Evolutionary conservation across 2,888 invertebrate genomes (phyloP).

Genomic region (Nasonia oneida): DNA sequence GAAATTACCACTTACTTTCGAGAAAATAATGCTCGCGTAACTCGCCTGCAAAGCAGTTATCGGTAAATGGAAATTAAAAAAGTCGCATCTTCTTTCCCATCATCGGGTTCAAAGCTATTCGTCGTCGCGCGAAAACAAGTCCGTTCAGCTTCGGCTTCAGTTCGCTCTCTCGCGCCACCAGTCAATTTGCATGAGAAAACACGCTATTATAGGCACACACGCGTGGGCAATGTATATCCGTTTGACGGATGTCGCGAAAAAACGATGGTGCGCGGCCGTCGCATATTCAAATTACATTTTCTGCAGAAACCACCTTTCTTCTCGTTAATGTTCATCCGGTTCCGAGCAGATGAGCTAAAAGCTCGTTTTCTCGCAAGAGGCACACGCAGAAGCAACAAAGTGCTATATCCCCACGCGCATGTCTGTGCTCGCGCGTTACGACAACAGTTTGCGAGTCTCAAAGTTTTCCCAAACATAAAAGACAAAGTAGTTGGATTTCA

Average conservation of each 20-base stretch:
- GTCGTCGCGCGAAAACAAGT: slow-evolving; percentile 50
- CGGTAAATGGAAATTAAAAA: slow-evolving; percentile 45
- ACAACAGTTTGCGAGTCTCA: slow-evolving; percentile 47
- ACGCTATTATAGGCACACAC: slow-evolving; percentile 28
- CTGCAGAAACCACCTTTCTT: slow-evolving; percentile 50
- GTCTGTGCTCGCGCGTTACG: slow-evolving; percentile 21
- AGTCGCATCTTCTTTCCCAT: slow-evolving; percentile 41
- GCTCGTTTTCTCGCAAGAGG: slow-evolving; percentile 49
- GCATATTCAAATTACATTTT: slow-evolving; percentile 49
- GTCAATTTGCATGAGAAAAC: slow-evolving; percentile 58
- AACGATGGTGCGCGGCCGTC: slow-evolving; percentile 5
- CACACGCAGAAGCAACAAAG: background rate
- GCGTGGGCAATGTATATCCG: slow-evolving; percentile 3
- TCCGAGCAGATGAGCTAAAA: slow-evolving; percentile 50
- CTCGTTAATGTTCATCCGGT: slow-evolving; percentile 54
- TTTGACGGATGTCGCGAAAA: slow-evolving; percentile 48
- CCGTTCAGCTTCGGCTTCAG: slow-evolving; percentile 29
- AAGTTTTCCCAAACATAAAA: slow-evolving; percentile 59
- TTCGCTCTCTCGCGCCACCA: slow-evolving; percentile 29
- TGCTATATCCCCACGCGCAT: background rate
- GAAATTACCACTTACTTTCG: slow-evolving; percentile 20
- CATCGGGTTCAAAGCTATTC: slow-evolving; percentile 8
- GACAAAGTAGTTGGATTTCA: slow-evolving; percentile 54
- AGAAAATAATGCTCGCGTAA: slow-evolving; percentile 18
- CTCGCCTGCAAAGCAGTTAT: slow-evolving; percentile 37